Percentiles rank a stretch among this genome's conserved stretches.
These are phyloP conservation scores for Oryctolagus cuniculus DNA, from an alignment of 2,113 vertebrate species.

Conservation along the genomic window DNA sequence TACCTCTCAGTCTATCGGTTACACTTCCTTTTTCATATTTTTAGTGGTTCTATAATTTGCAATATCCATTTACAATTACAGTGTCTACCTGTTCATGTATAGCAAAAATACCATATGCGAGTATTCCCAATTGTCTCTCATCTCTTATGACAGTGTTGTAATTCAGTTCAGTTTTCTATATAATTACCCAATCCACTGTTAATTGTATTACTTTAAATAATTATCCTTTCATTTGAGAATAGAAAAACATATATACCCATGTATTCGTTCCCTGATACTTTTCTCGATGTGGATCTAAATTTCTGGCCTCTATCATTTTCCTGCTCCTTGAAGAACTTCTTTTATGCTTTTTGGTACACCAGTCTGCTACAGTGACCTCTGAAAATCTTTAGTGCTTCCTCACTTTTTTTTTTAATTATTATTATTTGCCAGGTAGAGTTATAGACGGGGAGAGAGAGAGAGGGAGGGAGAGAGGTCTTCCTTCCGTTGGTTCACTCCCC, in stretches of 20 bases:
- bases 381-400: neutral
- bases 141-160: neutral
- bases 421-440: too few relatives aligned
- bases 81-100: neutral
- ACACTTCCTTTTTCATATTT: neutral
- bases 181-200: neutral
- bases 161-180: neutral
- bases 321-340: neutral
- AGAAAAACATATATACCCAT: neutral
- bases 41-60: constrained; percentile 6
- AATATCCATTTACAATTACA: neutral
- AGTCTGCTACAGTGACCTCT: neutral
- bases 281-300: neutral
- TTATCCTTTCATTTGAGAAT: neutral
- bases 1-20: neutral
- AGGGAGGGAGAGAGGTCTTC: too few relatives aligned
- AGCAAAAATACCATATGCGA: too few relatives aligned
- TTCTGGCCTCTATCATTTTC: neutral
- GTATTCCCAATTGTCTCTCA: neutral
- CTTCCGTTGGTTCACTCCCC: too few relatives aligned
- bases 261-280: neutral
- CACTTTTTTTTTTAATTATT: neutral
- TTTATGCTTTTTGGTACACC: neutral
- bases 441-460: too few relatives aligned
- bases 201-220: neutral